Base-by-base conservation (phyloP, 2,797 vertebrate genomes). In the Margarornis squamiger region DNA sequence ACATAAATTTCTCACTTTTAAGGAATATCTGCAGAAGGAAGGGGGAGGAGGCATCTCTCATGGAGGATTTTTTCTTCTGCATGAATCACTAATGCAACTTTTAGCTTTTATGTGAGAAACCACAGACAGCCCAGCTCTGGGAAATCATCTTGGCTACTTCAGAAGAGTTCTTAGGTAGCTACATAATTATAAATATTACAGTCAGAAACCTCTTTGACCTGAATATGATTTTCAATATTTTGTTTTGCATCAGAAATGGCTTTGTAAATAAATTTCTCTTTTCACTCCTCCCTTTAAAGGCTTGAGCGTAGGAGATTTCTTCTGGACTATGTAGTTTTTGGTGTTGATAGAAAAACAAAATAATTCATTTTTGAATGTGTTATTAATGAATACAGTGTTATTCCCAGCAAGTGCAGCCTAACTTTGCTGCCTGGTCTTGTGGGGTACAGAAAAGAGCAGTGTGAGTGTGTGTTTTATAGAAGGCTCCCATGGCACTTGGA, bases 371-470 rank as follows among this genome's bases (percentile, higher is more conserved):
- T 59, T 57, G 10, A 76, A 26, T 6, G 22, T 9, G 7, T 18
- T 73, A 15, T 63, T 67, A 38, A 74, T 29, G 12, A 87, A 30
- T 79, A 11, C 73, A 74, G 2, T 83, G 14, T 89, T 49, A 17
- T 49, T 90, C 55, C 55, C 88, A 45, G 86, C 36, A 88, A 71
- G 74, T 14, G 48, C 84, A 79, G 6, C 39, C 39, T 45, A 12
- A 41, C 77, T 82, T 48, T 62, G 83, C 81, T 88, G 77, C 55
- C 90, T 26, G 62, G 65, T 91, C 93, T 92, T 52, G 0, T 27
- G 92, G 89, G 92, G 16, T 91, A 43, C 52, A 79, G 79, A 93
- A 97, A 96, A 97, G 97, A 97, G 96, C 96, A 97, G 48, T 80
- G 91, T 80, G 90, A 93, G 89, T 86, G 66, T 97, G 3, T 81